phyloP scores from a whole-genome alignment of 1,140 invertebrate genomes.

The Drosophila sp. region DNA sequence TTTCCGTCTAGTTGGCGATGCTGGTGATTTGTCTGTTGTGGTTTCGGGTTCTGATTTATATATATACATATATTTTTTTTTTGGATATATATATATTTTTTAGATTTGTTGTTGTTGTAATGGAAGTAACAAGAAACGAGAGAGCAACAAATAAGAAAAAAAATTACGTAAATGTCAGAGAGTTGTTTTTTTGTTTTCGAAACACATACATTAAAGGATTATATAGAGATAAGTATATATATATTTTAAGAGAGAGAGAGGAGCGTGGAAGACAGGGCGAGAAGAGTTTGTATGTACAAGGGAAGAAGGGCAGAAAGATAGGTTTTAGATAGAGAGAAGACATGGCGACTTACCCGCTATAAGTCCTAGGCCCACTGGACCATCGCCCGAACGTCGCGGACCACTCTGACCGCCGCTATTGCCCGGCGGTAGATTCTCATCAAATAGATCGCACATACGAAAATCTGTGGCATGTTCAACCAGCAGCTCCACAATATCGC shows the following conservation, averaged over 20 bases:
- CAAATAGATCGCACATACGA: slow-evolving; percentile 87
- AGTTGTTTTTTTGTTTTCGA: slow-evolving; percentile 5
- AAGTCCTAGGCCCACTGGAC: slow-evolving; percentile 74
- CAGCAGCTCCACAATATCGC: slow-evolving; percentile 92
- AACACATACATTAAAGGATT: slow-evolving; percentile 34
- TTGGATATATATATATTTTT: slow-evolving; percentile 12
- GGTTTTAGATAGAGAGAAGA: slow-evolving; percentile 3
- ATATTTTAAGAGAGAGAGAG: not conserved
- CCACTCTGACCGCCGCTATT: slow-evolving; percentile 74
- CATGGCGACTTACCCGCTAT: slow-evolving; percentile 75
- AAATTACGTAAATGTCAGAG: slow-evolving; percentile 64
- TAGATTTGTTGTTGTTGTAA: slow-evolving; percentile 35
- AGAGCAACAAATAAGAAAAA: slow-evolving; percentile 72
- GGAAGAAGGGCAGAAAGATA: not conserved
- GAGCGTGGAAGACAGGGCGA: not conserved
- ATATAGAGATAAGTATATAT: slow-evolving; percentile 28
- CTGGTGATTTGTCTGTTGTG: slow-evolving; percentile 91
- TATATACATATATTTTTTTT: slow-evolving; percentile 27
- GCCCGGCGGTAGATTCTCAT: slow-evolving; percentile 84
- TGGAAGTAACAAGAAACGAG: slow-evolving; percentile 70
- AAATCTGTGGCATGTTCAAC: slow-evolving; percentile 91
- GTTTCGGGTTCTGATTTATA: slow-evolving; percentile 83
- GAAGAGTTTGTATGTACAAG: not conserved
- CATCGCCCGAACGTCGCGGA: slow-evolving; percentile 77
- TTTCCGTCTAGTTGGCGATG: slow-evolving; percentile 94